These are phyloP conservation scores for Catharus bicknelli DNA, from an alignment of 2,113 vertebrate genomes.

Conservation along the genomic window DNA sequence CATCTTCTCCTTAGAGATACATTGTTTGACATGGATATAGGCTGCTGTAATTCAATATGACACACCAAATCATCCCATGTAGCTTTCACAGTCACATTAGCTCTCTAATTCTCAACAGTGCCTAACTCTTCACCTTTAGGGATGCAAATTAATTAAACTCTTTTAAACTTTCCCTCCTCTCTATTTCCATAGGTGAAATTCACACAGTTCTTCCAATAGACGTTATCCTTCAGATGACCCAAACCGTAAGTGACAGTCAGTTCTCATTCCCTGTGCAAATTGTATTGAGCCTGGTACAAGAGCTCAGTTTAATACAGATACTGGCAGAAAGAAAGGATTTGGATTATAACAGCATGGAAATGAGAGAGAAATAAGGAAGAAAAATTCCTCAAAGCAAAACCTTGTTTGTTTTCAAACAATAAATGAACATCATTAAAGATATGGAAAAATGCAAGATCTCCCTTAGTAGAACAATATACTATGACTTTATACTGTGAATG, in stretches of 20 bases:
- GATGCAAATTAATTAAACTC: slow-evolving; percentile 32
- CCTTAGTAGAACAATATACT: not conserved
- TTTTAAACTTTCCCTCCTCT: not conserved
- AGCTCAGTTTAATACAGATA: not conserved
- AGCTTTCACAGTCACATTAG: not conserved
- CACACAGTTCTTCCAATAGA: not conserved
- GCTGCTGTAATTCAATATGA: slow-evolving; percentile 23
- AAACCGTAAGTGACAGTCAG: not conserved
- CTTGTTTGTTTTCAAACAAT: not conserved
- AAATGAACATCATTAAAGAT: not conserved
- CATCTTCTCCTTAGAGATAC: not conserved
- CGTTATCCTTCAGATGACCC: not conserved
- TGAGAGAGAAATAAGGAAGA: not conserved
- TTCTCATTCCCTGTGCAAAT: not conserved
- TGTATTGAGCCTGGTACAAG: not conserved
- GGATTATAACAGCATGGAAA: not conserved
- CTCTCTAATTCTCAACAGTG: not conserved
- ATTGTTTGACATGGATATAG: not conserved
- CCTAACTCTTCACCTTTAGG: slow-evolving; percentile 32
- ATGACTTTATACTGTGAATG: not conserved
- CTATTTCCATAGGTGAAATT: slow-evolving; percentile 15
- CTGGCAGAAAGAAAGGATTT: not conserved
- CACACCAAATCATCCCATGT: not conserved
- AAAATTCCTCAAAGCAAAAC: not conserved
- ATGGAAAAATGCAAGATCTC: not conserved